Evolutionary conservation across 2,888 invertebrate species (phyloP), one percentile per base, ranked within the genome.

Genomic region (Bombyx huttoni): DNA sequence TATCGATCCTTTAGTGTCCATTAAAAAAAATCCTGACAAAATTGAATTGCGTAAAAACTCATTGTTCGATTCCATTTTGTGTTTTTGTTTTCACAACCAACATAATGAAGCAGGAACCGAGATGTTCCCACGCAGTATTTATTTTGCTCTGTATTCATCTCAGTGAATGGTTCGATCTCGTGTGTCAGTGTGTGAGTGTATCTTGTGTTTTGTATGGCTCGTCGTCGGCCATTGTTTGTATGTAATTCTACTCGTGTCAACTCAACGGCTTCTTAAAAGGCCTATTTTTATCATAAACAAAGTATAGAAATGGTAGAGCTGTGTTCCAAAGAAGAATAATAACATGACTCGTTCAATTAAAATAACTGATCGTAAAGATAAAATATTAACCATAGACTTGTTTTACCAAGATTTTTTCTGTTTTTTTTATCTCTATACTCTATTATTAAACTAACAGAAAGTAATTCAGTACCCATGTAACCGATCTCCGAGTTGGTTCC

Each of bases 101-200:
- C 53, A 65, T 68, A 68, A 70, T 64, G 63, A 68, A 65, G 40
- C 66, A 71, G 67, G 65, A 70, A 68, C 67, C 58, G 62, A 53
- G 63, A 63, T 55, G 62, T 84, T 86, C 86, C 83, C 85, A 85
- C 86, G 83, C 73, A 51, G 61, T 68, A 65, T 72, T 24, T 24
- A 24, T 24, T 24, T 73, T 68, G 72, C 70, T 69, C 63, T 61
- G 68, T 64, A 74, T 75, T 77, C 71, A 77, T 58, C 61, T 55
- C 54, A 57, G 60, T 72, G 67, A 75, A 74, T 67, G 67, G 59
- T 58, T 60, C 59, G 59, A 59, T 54, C 61, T 59, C 65, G 63
- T 24, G 24, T 24, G 24, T 24, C 3, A 3, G 24, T 3, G 24
- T 24, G 24, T 24, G 24, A 59, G 62, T 70, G 61, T 65, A 62